Base-by-base conservation (phyloP, 2,113 vertebrate species). In the Mola mola region DNA sequence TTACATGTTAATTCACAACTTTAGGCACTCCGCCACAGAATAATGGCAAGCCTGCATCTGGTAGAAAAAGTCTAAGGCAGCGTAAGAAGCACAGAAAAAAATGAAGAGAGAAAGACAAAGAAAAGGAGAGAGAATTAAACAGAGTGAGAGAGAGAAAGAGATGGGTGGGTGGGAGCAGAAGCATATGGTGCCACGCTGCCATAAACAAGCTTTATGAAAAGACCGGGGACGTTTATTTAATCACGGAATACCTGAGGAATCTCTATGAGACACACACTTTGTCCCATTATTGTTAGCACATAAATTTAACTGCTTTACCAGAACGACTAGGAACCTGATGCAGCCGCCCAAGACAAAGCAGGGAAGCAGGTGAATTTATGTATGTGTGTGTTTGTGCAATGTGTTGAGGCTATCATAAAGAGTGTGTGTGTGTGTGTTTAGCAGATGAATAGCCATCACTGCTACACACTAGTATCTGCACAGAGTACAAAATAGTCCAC, bases 161-260 rank as follows among this genome's bases (percentile, higher is more conserved):
- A 10, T 38, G 37, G 37, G 60, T 36, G 28, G 43, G 47, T 36
- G 73, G 53, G 22, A 77, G 79, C 83, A 55, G 82, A 40, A 84
- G 92, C 90, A 92, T 82, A 89, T 79, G 89, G 88, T 91, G 87
- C 84, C 86, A 87, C 75, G 85, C 40, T 91, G 89, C 90, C 90
- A 92, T 92, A 90, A 92, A 90, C 86, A 88, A 84, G 90, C 86
- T 88, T 93, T 92, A 93, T 93, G 91, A 94, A 94, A 94, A 92
- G 91, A 83, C 90, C 86, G 78, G 91, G 84, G 93, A 93, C 92
- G 88, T 92, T 93, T 93, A 94, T 93, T 94, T 92, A 92, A 93
- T 90, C 88, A 91, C 83, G 89, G 88, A 92, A 89, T 91, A 90
- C 94, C 90, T 93, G 85, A 89, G 85, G 86, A 87, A 85, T 86